These are phyloP conservation scores for Drosophila falleni DNA, from an alignment of 2,888 invertebrate genomes.

Conservation along the genomic window DNA sequence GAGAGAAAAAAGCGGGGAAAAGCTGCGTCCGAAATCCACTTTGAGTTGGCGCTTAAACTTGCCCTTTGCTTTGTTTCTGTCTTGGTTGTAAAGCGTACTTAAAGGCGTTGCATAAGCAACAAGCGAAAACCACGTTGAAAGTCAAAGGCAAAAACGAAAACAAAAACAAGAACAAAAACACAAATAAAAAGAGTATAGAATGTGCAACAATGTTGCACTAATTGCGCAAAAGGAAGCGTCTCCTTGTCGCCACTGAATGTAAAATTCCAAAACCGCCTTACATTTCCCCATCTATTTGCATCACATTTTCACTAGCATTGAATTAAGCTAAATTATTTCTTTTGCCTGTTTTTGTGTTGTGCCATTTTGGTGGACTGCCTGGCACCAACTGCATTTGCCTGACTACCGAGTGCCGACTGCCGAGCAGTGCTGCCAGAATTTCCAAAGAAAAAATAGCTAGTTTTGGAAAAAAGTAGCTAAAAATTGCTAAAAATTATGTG, in stretches of 20 bases:
- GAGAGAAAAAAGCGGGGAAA: background rate
- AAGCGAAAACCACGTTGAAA: conserved; percentile 41
- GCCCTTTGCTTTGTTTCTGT: conserved; percentile 67
- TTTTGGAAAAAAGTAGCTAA: too few relatives aligned
- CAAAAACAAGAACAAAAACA: background rate
- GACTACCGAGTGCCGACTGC: conserved; percentile 15
- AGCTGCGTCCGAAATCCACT: conserved; percentile 50
- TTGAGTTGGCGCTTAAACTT: conserved; percentile 74
- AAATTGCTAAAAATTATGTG: too few relatives aligned
- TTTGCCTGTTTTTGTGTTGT: conserved; percentile 53
- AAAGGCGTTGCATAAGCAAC: conserved; percentile 54
- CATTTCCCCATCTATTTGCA: conserved; percentile 6
- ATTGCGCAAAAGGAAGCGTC: conserved; percentile 81
- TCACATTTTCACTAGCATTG: conserved; percentile 50
- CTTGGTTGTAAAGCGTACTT: conserved; percentile 42
- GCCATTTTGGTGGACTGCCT: conserved; percentile 55
- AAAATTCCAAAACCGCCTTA: conserved; percentile 19
- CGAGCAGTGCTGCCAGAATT: too few relatives aligned
- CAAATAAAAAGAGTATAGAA: conserved; percentile 24
- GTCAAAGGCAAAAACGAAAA: conserved; percentile 30
- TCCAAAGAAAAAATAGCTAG: too few relatives aligned
- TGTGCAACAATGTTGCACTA: conserved; percentile 82
- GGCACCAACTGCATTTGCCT: conserved; percentile 72
- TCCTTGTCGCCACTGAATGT: conserved; percentile 51
- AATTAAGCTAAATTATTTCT: conserved; percentile 77